A percentile compares a stretch with the other conserved stretches of the same genome.
phyloP scores from a whole-genome alignment of 2,888 invertebrate species.

The Drosophila ustulata region DNA sequence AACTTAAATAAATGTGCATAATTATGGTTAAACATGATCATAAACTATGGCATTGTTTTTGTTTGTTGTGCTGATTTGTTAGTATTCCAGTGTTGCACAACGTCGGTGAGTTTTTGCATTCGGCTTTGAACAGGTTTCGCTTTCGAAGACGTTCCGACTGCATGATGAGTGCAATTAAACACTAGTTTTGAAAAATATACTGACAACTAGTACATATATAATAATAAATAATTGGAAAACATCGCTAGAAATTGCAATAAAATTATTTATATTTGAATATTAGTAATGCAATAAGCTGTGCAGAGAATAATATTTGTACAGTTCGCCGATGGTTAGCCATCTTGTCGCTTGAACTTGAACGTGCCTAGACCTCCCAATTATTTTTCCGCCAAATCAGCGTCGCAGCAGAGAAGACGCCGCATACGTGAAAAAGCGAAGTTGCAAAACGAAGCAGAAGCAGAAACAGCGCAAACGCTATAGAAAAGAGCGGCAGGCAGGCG shows the following conservation, averaged over 20 bases:
- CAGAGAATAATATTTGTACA: background rate
- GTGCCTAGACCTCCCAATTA: constrained; percentile 39
- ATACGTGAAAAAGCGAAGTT: constrained; percentile 69
- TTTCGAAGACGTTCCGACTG: constrained; percentile 24
- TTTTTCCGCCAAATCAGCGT: constrained; percentile 75
- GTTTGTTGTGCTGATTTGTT: constrained; percentile 20
- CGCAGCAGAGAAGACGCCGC: constrained; percentile 52
- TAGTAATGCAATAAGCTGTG: background rate
- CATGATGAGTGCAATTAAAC: constrained; percentile 5
- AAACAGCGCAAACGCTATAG: constrained; percentile 48
- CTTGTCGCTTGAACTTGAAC: constrained; percentile 27
- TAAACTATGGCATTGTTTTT: constrained; percentile 1
- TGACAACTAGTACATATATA: background rate
- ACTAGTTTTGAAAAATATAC: background rate
- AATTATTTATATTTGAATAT: background rate
- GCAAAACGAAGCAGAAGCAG: constrained; percentile 58
- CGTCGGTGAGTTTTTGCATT: background rate
- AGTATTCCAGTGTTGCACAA: constrained; percentile 34
- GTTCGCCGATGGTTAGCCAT: constrained; percentile 29
- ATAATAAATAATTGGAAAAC: background rate
- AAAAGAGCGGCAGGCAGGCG: constrained; percentile 45
- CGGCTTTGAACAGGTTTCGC: constrained; percentile 1
- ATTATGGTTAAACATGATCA: constrained; percentile 5
- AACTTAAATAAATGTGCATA: background rate
- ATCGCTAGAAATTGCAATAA: too few relatives aligned